Conservation (phyloP, 1,140 invertebrate genomes). For the Cyphomyrmex costatus region DNA sequence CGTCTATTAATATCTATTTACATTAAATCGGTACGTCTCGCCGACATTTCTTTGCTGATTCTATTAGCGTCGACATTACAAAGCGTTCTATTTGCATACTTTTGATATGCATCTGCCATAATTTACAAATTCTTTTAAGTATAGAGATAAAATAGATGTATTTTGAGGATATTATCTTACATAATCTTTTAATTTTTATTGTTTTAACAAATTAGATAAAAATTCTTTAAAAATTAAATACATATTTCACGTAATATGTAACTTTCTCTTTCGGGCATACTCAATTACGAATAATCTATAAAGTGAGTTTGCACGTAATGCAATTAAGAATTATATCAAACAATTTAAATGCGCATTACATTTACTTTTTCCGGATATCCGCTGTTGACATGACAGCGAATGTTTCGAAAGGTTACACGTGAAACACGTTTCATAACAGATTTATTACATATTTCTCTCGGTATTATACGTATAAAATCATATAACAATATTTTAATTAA, state of each 20-base stretch:
- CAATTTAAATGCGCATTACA: constrained; percentile 17
- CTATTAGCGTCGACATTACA: constrained; percentile 22
- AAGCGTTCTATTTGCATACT: not conserved
- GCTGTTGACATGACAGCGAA: not conserved
- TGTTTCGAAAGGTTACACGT: not conserved
- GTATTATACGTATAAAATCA: not conserved
- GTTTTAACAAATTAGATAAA: not conserved
- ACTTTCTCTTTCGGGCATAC: not conserved
- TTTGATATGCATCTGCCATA: not conserved
- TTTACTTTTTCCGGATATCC: not conserved
- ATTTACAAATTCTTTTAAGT: not conserved
- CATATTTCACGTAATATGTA: not conserved
- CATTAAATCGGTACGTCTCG: constrained; percentile 56
- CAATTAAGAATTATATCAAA: not conserved
- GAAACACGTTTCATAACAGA: constrained; percentile 6
- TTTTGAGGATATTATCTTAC: not conserved
- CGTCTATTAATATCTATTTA: constrained; percentile 65
- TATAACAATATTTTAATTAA: no score
- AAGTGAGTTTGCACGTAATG: not conserved
- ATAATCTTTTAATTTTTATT: not conserved
- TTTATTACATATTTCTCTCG: not conserved
- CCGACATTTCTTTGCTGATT: constrained; percentile 31
- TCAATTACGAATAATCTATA: not conserved
- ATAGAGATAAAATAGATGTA: not conserved
- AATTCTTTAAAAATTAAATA: not conserved